Conservation (phyloP, 1,140 invertebrate genomes). For the Drosophila persimilis region DNA sequence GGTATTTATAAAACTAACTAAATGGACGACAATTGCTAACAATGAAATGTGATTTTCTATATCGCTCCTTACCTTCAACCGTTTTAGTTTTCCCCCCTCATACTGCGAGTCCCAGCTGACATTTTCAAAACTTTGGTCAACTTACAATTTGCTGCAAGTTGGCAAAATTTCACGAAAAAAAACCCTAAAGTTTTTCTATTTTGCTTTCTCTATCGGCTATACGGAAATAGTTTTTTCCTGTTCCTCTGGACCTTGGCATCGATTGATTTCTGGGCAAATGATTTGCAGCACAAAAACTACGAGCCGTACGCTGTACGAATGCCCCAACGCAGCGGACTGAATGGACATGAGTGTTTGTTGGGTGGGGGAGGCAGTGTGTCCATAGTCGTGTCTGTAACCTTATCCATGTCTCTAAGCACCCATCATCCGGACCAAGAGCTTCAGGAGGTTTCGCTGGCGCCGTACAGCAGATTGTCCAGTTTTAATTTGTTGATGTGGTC, state of each 20-base stretch:
- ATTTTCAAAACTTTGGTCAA: slow-evolving; percentile 60
- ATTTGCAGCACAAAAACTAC: slow-evolving; percentile 53
- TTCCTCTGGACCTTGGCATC: slow-evolving; percentile 35
- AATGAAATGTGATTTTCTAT: slow-evolving; percentile 14
- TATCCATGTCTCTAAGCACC: neutral
- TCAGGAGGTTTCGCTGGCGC: slow-evolving; percentile 54
- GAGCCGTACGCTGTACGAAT: slow-evolving; percentile 26
- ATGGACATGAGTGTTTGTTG: slow-evolving; percentile 23
- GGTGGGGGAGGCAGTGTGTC: slow-evolving; percentile 5
- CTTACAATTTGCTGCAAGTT: slow-evolving; percentile 67
- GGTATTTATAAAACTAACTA: slow-evolving; percentile 50
- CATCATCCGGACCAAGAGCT: neutral
- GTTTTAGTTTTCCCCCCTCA: slow-evolving; percentile 1
- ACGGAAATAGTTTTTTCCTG: slow-evolving; percentile 1
- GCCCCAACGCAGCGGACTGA: no score
- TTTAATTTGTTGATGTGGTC: slow-evolving; percentile 77
- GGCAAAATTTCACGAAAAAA: slow-evolving; percentile 52
- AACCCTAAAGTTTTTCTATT: slow-evolving; percentile 8
- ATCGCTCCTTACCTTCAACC: slow-evolving; percentile 16
- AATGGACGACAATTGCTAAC: slow-evolving; percentile 21
- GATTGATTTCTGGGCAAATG: slow-evolving; percentile 60
- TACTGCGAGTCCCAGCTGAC: slow-evolving; percentile 15
- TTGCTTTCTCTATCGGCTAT: slow-evolving; percentile 4
- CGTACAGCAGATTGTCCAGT: slow-evolving; percentile 82
- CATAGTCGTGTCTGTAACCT: neutral